These are phyloP conservation scores for Acomys russatus DNA, from an alignment of 2,797 vertebrate species.

Conservation along the genomic window DNA sequence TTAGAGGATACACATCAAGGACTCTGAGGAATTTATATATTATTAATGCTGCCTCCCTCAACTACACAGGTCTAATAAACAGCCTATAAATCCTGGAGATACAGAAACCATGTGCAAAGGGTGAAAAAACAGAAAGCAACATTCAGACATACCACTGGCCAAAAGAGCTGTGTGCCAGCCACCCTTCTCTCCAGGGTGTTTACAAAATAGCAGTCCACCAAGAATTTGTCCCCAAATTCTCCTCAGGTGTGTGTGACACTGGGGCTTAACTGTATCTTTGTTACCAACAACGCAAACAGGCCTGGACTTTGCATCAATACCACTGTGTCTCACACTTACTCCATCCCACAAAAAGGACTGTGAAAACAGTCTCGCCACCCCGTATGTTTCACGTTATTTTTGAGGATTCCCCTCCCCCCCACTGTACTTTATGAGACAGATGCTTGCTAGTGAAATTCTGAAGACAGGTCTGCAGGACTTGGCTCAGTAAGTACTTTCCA, in stretches of 20 bases:
- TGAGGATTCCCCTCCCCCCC: neutral
- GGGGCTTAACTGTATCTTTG: neutral
- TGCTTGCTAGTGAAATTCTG: neutral
- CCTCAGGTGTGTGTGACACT: neutral
- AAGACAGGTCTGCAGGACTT: neutral
- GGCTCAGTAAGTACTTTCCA: neutral
- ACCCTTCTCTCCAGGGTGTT: neutral
- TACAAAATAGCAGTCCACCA: neutral
- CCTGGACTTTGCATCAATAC: neutral
- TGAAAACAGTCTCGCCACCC: neutral
- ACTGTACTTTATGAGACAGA: neutral
- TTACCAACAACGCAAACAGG: constrained; percentile 14
- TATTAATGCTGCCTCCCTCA: constrained; percentile 37
- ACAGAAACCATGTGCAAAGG: constrained; percentile 56
- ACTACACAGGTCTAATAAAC: constrained; percentile 64
- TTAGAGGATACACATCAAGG: constrained; percentile 65
- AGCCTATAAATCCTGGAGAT: constrained; percentile 54
- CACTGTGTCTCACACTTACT: neutral
- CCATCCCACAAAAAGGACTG: neutral
- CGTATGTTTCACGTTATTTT: neutral
- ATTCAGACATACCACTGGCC: neutral
- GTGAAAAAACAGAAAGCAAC: constrained; percentile 46
- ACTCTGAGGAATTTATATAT: constrained; percentile 54
- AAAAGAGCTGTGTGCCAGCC: neutral
- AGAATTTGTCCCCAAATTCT: neutral